Evolutionary conservation across 2,888 invertebrate species (phyloP), one percentile per base, ranked within the genome.

Genomic region (Parnassius mnemosyne): DNA sequence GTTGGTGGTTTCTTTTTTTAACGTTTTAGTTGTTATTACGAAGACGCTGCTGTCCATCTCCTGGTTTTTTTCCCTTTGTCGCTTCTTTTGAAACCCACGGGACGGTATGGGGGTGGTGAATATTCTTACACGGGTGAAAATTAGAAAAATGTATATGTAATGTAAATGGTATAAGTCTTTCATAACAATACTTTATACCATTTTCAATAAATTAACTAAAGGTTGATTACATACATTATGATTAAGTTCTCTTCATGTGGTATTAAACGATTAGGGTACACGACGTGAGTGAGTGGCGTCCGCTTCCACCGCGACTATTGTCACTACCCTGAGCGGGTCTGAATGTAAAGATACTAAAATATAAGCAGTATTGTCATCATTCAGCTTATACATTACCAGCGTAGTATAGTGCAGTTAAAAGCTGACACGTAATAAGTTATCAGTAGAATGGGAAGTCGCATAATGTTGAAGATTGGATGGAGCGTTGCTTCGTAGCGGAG

Each of bases 401-500:
- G 1, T 3, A 12, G 41, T 47, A 50, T 9, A 1, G 10, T 9
- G 25, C 9, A 16, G n/a, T 20, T 70, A 47, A 53, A 7, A 9
- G 65, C 57, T 64, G 47, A 46, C 43, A 47, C 3, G 9, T 20
- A 41, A 20, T 3, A 52, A 59, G 1, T 10, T 10, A 10, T 34
- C 51, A 46, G 46, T 63, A 46, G 52, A 63, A 53, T 57, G 50
- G 13, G 60, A 47, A 34, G 57, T 58, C 60, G 59, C 13, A 16
- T 59, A 61, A 60, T 43, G 53, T 50, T 53, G 44, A 49, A 43
- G 43, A 25, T n/a, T 50, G 42, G 20, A 7, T 13, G 13, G n/a
- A 72, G 57, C 72, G 75, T 76, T 75, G 77, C 78, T 78, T 76
- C 71, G 59, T 67, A 74, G 73, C 73, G 77, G 73, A 79, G 79